These are phyloP conservation scores for Trichoplusia ni DNA, from an alignment of 1,140 invertebrate species.

Conservation along the genomic window DNA sequence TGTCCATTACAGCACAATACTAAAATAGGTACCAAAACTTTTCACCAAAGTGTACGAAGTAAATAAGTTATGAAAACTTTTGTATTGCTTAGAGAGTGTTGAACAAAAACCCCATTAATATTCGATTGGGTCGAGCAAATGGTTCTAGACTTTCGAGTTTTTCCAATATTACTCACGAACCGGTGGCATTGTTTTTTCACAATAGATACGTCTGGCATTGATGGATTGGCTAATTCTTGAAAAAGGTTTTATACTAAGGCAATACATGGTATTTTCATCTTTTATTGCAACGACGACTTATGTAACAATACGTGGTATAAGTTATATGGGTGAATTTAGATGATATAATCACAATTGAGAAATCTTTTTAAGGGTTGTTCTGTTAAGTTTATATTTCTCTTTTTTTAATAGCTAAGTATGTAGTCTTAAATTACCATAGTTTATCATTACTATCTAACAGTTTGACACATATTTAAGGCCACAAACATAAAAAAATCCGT, in stretches of 20 bases:
- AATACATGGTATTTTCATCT: not conserved
- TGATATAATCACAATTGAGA: not conserved
- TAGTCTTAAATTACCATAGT: no score
- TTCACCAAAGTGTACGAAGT: no score
- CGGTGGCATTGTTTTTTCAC: not conserved
- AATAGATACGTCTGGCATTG: slow-evolving; percentile 6
- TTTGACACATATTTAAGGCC: no score
- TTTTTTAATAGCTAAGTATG: no score
- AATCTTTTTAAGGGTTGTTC: no score
- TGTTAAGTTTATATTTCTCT: no score
- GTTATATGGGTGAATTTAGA: not conserved
- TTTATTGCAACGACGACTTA: not conserved
- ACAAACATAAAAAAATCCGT: no score
- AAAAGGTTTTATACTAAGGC: not conserved
- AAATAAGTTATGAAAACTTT: no score
- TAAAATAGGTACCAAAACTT: no score
- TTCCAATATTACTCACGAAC: slow-evolving; percentile 12
- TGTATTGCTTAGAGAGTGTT: not conserved
- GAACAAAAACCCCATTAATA: no score
- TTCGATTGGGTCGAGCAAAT: not conserved
- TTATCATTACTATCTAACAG: no score
- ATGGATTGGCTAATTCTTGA: slow-evolving; percentile 10
- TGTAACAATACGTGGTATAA: not conserved
- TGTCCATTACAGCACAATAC: no score
- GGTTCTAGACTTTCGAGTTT: slow-evolving; percentile 6